Evolutionary conservation across 23 tunicate genomes (phyloP).

Genomic region (Ascidia mentula): DNA sequence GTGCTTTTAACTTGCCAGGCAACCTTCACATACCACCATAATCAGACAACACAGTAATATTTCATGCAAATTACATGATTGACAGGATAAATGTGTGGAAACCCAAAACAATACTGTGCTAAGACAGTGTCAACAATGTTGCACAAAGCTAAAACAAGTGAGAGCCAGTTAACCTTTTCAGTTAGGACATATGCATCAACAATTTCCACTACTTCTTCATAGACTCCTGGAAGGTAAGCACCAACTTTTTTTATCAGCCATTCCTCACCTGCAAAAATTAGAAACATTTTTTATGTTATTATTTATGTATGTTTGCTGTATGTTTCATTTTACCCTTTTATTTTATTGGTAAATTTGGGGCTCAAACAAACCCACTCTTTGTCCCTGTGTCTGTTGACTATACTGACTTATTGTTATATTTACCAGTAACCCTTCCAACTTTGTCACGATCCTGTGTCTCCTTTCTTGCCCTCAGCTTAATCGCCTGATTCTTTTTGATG

Average conservation of each 20-base stretch:
- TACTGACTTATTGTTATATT: no score
- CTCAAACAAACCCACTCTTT: no score
- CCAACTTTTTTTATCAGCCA: constrained; percentile 90
- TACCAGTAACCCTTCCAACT: constrained; percentile 75
- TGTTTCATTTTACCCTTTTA: no score
- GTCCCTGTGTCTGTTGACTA: no score
- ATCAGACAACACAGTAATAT: not conserved
- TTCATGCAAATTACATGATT: no score
- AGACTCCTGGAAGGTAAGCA: constrained; percentile 81
- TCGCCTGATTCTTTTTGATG: constrained; percentile 82
- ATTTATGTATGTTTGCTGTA: not conserved
- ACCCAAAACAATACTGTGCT: no score
- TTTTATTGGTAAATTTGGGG: no score
- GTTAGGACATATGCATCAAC: constrained; percentile 81
- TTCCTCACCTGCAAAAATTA: constrained; percentile 61
- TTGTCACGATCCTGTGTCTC: constrained; percentile 73
- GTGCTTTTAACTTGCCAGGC: no score
- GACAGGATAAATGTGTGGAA: no score
- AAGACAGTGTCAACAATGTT: no score
- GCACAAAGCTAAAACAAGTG: no score
- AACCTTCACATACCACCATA: no score
- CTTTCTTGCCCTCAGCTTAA: constrained; percentile 79
- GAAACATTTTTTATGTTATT: not conserved
- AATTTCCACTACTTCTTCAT: constrained; percentile 83
- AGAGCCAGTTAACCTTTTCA: constrained; percentile 82